phyloP scores from a whole-genome alignment of 2,797 vertebrate genomes.

The Vireo griseus region DNA sequence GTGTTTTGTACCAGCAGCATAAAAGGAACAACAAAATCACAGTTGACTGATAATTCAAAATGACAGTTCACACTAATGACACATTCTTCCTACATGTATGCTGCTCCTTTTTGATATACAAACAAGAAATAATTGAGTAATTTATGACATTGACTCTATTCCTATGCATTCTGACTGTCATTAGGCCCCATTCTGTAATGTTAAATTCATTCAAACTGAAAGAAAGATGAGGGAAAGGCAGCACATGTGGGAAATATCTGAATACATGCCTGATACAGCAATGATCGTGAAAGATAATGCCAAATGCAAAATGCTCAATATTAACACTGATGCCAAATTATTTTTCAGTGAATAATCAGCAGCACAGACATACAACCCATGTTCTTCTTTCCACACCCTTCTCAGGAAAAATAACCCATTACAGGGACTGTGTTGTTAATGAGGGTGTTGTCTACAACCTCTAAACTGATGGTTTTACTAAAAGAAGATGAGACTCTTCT shows the following conservation, averaged over 20 bases:
- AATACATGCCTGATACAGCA: not conserved
- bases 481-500: not conserved
- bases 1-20: not conserved
- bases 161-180: not conserved
- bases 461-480: not conserved
- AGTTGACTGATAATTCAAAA: not conserved
- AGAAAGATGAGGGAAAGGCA: not conserved
- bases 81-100: not conserved
- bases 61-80: not conserved
- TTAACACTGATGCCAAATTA: not conserved
- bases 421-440: not conserved
- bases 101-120: not conserved
- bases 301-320: not conserved
- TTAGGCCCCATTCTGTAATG: not conserved
- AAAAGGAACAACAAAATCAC: not conserved
- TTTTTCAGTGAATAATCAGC: not conserved
- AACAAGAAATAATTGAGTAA: conserved; percentile 19
- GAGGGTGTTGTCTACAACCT: not conserved
- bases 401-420: not conserved
- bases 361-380: not conserved
- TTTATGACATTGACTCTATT: not conserved
- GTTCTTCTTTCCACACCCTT: not conserved
- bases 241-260: not conserved
- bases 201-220: not conserved
- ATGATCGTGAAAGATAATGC: not conserved